Evolutionary conservation across 2,113 vertebrate genomes (phyloP).

Genomic region (Diadophis punctatus): DNA sequence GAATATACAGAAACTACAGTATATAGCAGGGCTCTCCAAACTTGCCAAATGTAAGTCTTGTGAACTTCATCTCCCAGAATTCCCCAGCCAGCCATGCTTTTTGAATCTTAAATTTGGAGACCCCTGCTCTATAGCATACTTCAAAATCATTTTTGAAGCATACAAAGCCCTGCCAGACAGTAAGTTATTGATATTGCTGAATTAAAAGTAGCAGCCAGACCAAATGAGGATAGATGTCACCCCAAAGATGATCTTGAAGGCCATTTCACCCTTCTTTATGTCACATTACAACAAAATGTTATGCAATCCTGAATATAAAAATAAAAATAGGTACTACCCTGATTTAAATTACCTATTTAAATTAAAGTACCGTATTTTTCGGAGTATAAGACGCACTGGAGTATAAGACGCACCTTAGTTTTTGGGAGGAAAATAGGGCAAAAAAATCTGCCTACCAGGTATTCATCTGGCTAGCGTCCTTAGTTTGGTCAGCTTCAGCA

Average conservation of each 20-base stretch:
- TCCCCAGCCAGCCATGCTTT: not conserved
- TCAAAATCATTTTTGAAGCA: not conserved
- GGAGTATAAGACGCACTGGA: no score
- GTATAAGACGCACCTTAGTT: no score
- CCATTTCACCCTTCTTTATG: not conserved
- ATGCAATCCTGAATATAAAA: not conserved
- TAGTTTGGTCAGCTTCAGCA: no score
- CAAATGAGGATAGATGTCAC: not conserved
- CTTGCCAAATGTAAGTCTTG: not conserved
- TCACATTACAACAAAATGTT: not conserved
- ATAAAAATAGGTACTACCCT: not conserved
- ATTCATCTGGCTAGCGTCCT: no score
- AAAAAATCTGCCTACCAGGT: no score
- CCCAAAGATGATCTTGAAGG: not conserved
- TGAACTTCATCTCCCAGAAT: not conserved
- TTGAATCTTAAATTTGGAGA: not conserved
- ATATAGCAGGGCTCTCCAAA: not conserved
- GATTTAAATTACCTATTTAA: not conserved
- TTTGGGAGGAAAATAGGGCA: no score
- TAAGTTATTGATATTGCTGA: not conserved
- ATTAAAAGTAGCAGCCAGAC: not conserved
- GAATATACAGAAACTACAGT: not conserved
- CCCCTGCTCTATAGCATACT: not conserved
- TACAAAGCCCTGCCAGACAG: not conserved
- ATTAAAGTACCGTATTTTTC: no score